These are phyloP conservation scores for Acronicta psi DNA, from an alignment of 2,888 invertebrate species.

Conservation along the genomic window DNA sequence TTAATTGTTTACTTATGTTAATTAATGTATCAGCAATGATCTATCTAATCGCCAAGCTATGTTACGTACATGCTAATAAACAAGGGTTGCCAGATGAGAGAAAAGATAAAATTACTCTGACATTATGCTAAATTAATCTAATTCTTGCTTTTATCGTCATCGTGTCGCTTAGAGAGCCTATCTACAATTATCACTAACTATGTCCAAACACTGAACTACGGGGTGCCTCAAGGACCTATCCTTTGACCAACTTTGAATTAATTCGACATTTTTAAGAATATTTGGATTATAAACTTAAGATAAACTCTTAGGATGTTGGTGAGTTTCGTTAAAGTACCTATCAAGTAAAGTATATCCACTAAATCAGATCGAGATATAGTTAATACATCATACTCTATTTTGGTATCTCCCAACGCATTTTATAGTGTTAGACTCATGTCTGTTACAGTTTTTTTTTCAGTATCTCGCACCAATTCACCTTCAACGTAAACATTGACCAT, in stretches of 20 bases:
- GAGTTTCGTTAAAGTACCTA: not conserved
- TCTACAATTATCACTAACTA: no score
- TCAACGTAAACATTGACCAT: not conserved
- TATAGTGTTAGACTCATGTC: not conserved
- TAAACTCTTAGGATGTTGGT: no score
- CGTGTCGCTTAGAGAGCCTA: no score
- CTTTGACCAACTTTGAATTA: no score
- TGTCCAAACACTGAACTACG: no score
- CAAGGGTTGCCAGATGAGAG: slow-evolving; percentile 27
- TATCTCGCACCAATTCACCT: no score
- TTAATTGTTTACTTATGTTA: slow-evolving; percentile 53
- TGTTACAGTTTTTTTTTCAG: not conserved
- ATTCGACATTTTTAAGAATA: no score
- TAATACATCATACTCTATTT: not conserved
- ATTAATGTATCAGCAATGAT: slow-evolving; percentile 52
- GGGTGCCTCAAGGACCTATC: no score
- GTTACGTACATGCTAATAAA: slow-evolving; percentile 37
- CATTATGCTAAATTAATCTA: not conserved
- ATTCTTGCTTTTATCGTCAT: no score
- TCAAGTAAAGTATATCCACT: not conserved
- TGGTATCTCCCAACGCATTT: not conserved
- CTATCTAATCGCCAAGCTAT: slow-evolving; percentile 34
- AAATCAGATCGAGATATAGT: not conserved
- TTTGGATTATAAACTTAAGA: no score
- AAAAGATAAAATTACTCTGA: not conserved